Evolutionary conservation across 2,888 invertebrate genomes (phyloP), one percentile per base, ranked within the genome.

Genomic region (Linnaemya tessellans): DNA sequence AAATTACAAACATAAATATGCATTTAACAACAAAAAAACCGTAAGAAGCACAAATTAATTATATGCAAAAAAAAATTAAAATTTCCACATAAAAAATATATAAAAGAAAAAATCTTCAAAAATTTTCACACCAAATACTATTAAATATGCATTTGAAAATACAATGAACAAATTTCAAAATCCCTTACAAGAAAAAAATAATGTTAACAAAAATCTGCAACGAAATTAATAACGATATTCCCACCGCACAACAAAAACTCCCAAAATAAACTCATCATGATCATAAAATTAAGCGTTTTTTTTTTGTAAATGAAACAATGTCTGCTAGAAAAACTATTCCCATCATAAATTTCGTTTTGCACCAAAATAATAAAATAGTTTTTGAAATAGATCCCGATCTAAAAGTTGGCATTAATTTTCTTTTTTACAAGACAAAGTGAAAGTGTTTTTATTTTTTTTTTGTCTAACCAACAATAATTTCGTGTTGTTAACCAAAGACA

Each of bases 381-480:
- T 38, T n/a, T 25, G 56, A 60, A 54, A 15, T 46, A 56, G 56
- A 54, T 75, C 49, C n/a, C 56, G 74, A 65, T 67, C 58, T 74
- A 20, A 80, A 49, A 20, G 18, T 46, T 56, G 22, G 25, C 9
- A 25, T 64, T 56, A 70, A 51, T 43, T 35, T 65, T 20, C n/a
- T n/a, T 38, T 65, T 67, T 58, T 11, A 38, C 56, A 54, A 43
- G 25, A 46, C 20, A 54, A 68, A 75, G 81, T 75, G 75, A 81
- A 81, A 81, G 81, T 75, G 38, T 67, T 80, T 62, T n/a, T n/a
- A n/a, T n/a, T n/a, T n/a, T n/a, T n/a, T n/a, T 62, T 1, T 65
- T 58, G 67, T 62, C 62, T 10, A 56, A 38, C 15, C 35, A 49
- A 22, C 30, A 49, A 43, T 62, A 43, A 58, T 22, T 43, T 51